These are phyloP conservation scores for Siniperca obscura DNA, from an alignment of 2,797 vertebrate genomes.

Conservation along the genomic window DNA sequence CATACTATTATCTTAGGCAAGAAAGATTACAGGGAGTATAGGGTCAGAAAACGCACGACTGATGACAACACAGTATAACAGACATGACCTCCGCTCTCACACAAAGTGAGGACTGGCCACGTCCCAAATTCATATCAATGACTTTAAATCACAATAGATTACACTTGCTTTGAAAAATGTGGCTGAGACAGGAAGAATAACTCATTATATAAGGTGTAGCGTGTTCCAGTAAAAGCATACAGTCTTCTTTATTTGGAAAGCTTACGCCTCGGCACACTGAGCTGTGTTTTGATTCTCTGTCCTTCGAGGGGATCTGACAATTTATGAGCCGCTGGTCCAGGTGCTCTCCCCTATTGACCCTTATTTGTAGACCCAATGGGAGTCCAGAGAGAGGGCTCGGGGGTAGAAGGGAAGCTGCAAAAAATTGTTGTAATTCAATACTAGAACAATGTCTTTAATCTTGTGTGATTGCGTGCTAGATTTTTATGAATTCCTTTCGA, in stretches of 20 bases:
- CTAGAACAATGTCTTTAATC: constrained; percentile 10
- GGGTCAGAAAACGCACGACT: constrained; percentile 25
- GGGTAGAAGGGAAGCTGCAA: constrained; percentile 24
- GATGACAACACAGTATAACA: constrained; percentile 8
- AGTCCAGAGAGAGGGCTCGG: constrained; percentile 25
- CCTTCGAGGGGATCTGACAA: constrained; percentile 59
- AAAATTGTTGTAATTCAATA: constrained; percentile 29
- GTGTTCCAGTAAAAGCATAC: constrained; percentile 77
- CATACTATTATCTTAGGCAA: constrained; percentile 1
- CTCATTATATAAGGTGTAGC: constrained; percentile 73
- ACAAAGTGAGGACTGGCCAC: constrained; percentile 48
- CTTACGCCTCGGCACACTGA: constrained; percentile 46
- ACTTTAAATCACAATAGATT: constrained; percentile 73
- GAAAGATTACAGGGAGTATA: not conserved
- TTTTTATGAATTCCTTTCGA: constrained; percentile 12
- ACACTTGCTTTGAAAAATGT: constrained; percentile 72
- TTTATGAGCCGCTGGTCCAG: constrained; percentile 71
- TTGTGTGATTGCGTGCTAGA: not conserved
- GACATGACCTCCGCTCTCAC: constrained; percentile 30
- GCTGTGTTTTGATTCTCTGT: constrained; percentile 66
- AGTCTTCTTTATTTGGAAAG: constrained; percentile 76
- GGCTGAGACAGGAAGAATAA: constrained; percentile 69
- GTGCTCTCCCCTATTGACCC: constrained; percentile 71
- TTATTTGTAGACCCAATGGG: constrained; percentile 68
- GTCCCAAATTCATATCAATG: constrained; percentile 57